phyloP scores from a whole-genome alignment of 2,888 invertebrate species.

The Nymphalis c-album region DNA sequence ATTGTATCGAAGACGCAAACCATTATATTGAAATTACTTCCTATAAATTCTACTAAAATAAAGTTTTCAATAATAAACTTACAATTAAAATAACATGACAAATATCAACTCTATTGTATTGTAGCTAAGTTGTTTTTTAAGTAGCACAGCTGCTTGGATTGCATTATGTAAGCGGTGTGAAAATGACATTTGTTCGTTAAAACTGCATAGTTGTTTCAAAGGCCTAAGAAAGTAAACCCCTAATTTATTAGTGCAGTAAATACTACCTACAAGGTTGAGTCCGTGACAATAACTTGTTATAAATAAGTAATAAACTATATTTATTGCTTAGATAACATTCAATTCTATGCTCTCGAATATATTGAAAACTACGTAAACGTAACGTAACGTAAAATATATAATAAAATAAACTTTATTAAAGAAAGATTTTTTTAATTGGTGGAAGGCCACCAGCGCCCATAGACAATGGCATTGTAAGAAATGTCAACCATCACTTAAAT shows the following conservation, averaged over 20 bases:
- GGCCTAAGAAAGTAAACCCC: slow-evolving; percentile 13
- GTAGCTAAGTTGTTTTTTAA: background rate
- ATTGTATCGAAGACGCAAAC: background rate
- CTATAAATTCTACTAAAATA: slow-evolving; percentile 6
- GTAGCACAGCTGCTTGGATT: background rate
- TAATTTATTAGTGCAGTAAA: slow-evolving; percentile 33
- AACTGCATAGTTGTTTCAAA: slow-evolving; percentile 41
- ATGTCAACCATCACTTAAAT: too few species aligned
- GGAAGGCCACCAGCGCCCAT: too few species aligned
- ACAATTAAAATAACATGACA: background rate
- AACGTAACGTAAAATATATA: too few species aligned
- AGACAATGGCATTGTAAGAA: too few species aligned
- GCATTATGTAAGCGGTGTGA: slow-evolving; percentile 39
- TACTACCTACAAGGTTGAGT: slow-evolving; percentile 17
- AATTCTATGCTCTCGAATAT: background rate
- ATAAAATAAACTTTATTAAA: too few species aligned
- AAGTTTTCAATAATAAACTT: slow-evolving; percentile 2
- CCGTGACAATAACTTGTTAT: slow-evolving; percentile 11
- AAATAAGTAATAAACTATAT: slow-evolving; percentile 16
- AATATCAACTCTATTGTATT: background rate
- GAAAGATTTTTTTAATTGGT: too few species aligned
- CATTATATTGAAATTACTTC: background rate
- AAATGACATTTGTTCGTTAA: slow-evolving; percentile 43
- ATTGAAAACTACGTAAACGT: too few species aligned
- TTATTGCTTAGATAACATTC: slow-evolving; percentile 3